Conservation (phyloP, 2,888 invertebrate genomes). For the Caenorhabditis angaria region DNA sequence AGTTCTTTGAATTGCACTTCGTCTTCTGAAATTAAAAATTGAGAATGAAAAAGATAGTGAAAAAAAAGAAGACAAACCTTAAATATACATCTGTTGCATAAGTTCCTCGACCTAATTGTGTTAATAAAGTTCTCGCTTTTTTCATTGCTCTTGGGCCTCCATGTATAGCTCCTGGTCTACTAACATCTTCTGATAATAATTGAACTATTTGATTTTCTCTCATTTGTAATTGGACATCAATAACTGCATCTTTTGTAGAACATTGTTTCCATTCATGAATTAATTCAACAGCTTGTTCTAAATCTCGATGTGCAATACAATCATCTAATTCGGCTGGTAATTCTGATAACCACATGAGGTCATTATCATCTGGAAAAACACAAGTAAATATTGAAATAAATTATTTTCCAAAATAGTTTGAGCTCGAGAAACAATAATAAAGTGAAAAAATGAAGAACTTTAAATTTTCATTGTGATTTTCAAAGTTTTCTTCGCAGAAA, state of each 20-base stretch:
- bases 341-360: conserved; percentile 63
- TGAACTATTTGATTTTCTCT: conserved; percentile 65
- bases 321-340: conserved; percentile 69
- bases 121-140: conserved; percentile 53
- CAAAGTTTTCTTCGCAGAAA: not conserved
- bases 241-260: conserved; percentile 54
- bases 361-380: conserved; percentile 47
- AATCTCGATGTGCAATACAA: conserved; percentile 66
- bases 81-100: conserved; percentile 70
- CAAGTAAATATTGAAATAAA: not conserved
- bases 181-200: conserved; percentile 65
- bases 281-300: conserved; percentile 70
- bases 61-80: not conserved
- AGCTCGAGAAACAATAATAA: too few relatives aligned
- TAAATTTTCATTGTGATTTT: not conserved
- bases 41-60: not conserved
- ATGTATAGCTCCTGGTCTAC: conserved; percentile 65
- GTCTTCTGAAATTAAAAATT: conserved; percentile 22
- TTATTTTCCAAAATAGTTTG: not conserved
- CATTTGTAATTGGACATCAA: conserved; percentile 63
- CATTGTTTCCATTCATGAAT: conserved; percentile 68
- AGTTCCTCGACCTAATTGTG: conserved; percentile 56
- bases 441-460: too few relatives aligned
- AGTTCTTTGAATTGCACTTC: conserved; percentile 56
- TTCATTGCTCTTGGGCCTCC: conserved; percentile 67